Percentiles rank a stretch among this genome's conserved stretches.
Conservation (phyloP, 2,113 vertebrate genomes). For the Trichechus manatus region DNA sequence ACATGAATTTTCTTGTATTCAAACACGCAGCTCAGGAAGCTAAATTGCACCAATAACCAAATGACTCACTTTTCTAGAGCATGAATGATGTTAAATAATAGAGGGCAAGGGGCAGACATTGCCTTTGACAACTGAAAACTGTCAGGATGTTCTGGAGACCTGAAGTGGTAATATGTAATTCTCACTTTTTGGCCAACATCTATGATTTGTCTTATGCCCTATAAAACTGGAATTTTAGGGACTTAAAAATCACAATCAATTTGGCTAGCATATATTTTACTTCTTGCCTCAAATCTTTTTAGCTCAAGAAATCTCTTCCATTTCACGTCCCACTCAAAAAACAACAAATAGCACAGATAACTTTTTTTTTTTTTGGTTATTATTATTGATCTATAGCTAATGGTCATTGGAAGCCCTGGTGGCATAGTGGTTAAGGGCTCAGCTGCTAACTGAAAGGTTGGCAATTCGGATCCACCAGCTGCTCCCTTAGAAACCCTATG, state of each 20-base stretch:
- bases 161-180: not conserved
- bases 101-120: not conserved
- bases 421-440: no score
- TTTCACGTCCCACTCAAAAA: not conserved
- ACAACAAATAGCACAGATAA: not conserved
- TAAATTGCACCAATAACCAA: not conserved
- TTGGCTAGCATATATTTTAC: not conserved
- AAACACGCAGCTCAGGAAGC: not conserved
- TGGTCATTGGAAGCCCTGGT: not conserved
- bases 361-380: not conserved
- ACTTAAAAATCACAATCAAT: not conserved
- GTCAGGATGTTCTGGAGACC: not conserved
- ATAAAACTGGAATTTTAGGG: not conserved
- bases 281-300: slow-evolving; percentile 43
- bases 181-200: not conserved
- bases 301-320: not conserved
- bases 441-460: no score
- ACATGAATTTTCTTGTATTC: not conserved
- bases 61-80: not conserved
- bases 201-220: not conserved
- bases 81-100: not conserved
- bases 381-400: not conserved
- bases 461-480: no score
- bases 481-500: no score
- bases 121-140: not conserved